Evolutionary conservation across 1,140 invertebrate genomes (phyloP).

Genomic region (Euura lappo): DNA sequence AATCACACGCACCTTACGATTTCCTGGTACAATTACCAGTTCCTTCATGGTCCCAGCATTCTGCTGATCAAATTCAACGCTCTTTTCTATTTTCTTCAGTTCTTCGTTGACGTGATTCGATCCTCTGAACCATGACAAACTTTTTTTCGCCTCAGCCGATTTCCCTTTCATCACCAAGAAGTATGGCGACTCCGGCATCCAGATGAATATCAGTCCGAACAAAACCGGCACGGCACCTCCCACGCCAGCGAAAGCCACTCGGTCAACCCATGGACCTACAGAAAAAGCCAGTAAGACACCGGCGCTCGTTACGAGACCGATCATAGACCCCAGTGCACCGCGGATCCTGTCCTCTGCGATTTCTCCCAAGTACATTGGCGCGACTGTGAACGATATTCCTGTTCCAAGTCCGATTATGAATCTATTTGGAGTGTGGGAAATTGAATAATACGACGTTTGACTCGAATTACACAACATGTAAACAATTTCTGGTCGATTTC

Average conservation of each 20-base stretch:
- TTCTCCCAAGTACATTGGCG: slow-evolving; percentile 69
- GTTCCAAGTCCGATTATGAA: slow-evolving; percentile 67
- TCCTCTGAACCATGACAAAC: too few species aligned
- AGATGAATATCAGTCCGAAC: slow-evolving; percentile 50
- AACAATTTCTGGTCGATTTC: too few species aligned
- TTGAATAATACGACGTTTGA: too few species aligned
- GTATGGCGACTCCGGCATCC: slow-evolving; percentile 63
- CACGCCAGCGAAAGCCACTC: slow-evolving; percentile 19
- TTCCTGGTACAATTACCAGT: not conserved
- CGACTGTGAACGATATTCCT: slow-evolving; percentile 66
- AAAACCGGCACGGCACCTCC: slow-evolving; percentile 37
- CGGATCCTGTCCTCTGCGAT: slow-evolving; percentile 68
- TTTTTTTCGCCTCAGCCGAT: not conserved
- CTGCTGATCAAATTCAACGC: not conserved
- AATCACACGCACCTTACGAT: not conserved
- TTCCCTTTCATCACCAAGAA: slow-evolving; percentile 24
- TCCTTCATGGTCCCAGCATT: not conserved
- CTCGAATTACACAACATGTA: too few species aligned
- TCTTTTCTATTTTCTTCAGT: not conserved
- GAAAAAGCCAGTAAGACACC: slow-evolving; percentile 60
- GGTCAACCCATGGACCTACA: slow-evolving; percentile 49
- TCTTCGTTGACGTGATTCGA: not conserved
- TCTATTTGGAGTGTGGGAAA: slow-evolving; percentile 19
- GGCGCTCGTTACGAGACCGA: slow-evolving; percentile 42
- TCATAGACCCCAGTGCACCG: slow-evolving; percentile 66